Percentiles rank a stretch among this genome's conserved stretches.
These are phyloP conservation scores for Xiphophorus hellerii DNA, from an alignment of 2,113 vertebrate genomes.

Conservation along the genomic window DNA sequence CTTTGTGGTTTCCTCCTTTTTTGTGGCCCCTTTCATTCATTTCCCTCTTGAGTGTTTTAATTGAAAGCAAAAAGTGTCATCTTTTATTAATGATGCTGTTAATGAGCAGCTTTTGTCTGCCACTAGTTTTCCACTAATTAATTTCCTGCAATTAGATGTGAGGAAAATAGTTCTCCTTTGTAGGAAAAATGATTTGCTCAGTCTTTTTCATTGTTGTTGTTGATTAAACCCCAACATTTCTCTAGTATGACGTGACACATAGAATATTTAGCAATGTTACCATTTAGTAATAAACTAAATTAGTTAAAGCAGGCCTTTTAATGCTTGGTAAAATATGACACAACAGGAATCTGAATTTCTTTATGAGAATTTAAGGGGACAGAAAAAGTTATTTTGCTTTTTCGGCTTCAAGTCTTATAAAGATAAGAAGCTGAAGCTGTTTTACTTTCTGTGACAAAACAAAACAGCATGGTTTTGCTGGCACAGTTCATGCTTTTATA, in stretches of 20 bases:
- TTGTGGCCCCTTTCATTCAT: constrained; percentile 22
- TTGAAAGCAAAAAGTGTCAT: constrained; percentile 70
- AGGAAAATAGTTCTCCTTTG: constrained; percentile 22
- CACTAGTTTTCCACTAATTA: constrained; percentile 70
- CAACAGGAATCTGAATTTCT: no score
- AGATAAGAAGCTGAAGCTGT: no score
- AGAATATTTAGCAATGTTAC: no score
- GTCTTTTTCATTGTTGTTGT: not conserved
- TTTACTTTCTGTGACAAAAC: no score
- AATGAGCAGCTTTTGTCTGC: constrained; percentile 70
- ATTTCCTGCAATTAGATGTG: constrained; percentile 60
- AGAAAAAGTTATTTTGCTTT: not conserved
- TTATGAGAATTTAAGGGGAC: not conserved
- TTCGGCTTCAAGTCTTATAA: not conserved
- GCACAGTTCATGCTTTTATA: no score
- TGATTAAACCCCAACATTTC: constrained; percentile 37
- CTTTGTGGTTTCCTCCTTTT: not conserved
- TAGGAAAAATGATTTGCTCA: constrained; percentile 34
- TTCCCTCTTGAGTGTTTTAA: constrained; percentile 61
- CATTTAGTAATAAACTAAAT: not conserved
- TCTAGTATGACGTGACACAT: not conserved
- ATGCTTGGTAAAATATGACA: not conserved
- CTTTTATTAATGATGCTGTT: constrained; percentile 76
- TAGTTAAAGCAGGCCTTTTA: not conserved
- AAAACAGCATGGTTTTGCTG: no score